A percentile compares a stretch with the other conserved stretches of the same genome.
These are phyloP conservation scores for Pempheris klunzingeri DNA, from an alignment of 2,797 vertebrate species.

Conservation along the genomic window DNA sequence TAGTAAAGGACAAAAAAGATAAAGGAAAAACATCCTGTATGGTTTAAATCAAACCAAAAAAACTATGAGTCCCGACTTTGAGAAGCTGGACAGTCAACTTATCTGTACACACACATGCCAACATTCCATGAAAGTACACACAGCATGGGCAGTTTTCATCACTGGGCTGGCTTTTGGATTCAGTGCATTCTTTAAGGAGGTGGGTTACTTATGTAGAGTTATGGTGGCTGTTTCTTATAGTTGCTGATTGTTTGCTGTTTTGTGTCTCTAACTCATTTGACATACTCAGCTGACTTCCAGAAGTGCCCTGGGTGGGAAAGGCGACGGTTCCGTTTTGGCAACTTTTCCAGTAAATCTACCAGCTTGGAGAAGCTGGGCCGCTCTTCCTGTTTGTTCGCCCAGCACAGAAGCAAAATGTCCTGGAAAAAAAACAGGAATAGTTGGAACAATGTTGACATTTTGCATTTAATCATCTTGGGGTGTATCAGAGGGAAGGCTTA, in stretches of 20 bases:
- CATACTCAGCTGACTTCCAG: conserved; percentile 99
- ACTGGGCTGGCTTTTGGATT: conserved; percentile 80
- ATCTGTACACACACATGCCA: conserved; percentile 75
- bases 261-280: conserved; percentile 86
- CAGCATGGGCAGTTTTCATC: conserved; percentile 77
- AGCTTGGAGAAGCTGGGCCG: conserved; percentile 98
- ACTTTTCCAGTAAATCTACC: conserved; percentile 99
- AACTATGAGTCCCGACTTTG: conserved; percentile 76
- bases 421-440: conserved; percentile 69
- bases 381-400: conserved; percentile 96
- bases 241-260: conserved; percentile 73
- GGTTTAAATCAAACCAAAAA: conserved; percentile 76
- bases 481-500: background rate
- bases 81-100: conserved; percentile 71
- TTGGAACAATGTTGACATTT: background rate
- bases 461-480: background rate
- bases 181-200: conserved; percentile 77
- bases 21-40: conserved; percentile 69
- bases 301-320: conserved; percentile 99
- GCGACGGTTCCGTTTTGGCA: conserved; percentile 99
- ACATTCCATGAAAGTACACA: conserved; percentile 76
- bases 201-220: conserved; percentile 67
- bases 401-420: conserved; percentile 98
- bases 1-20: conserved; percentile 64
- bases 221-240: conserved; percentile 59